Conservation (phyloP, 1,140 invertebrate genomes). For the Caligus rogercresseyi region DNA sequence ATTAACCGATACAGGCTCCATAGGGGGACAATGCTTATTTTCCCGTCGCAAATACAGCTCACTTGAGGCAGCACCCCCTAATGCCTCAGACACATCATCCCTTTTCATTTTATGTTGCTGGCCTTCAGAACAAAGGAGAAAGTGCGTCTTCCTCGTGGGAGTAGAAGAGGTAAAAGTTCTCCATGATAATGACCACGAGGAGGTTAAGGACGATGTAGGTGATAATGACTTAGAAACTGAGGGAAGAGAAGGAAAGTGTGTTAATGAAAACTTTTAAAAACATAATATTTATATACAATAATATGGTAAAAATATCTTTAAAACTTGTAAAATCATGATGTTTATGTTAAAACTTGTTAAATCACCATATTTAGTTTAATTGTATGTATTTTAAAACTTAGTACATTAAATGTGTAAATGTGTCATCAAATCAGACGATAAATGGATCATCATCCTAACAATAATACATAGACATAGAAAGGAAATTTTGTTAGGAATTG, state of each 20-base stretch:
- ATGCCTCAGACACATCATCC: neutral
- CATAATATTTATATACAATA: neutral
- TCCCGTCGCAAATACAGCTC: neutral
- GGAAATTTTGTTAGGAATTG: too few species aligned
- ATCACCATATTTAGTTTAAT: too few species aligned
- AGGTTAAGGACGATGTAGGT: slow-evolving; percentile 98
- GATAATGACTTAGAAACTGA: slow-evolving; percentile 96
- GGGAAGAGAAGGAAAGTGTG: neutral
- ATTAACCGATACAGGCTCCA: neutral
- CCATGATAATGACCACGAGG: slow-evolving; percentile 99
- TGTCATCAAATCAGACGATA: too few species aligned
- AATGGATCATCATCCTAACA: too few species aligned
- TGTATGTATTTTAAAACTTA: too few species aligned
- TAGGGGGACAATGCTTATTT: neutral
- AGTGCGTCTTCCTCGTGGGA: slow-evolving; percentile 99
- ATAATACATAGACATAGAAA: too few species aligned
- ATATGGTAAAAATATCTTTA: too few species aligned
- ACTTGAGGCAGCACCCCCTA: too few species aligned
- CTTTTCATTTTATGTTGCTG: neutral
- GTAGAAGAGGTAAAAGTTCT: slow-evolving; percentile 99
- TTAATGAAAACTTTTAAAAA: neutral
- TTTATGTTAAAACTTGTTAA: too few species aligned
- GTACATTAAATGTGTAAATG: too few species aligned
- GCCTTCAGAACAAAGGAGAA: too few species aligned
- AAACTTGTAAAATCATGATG: too few species aligned